Conservation (phyloP, 2,113 vertebrate genomes). For the Eclectus roratus region DNA sequence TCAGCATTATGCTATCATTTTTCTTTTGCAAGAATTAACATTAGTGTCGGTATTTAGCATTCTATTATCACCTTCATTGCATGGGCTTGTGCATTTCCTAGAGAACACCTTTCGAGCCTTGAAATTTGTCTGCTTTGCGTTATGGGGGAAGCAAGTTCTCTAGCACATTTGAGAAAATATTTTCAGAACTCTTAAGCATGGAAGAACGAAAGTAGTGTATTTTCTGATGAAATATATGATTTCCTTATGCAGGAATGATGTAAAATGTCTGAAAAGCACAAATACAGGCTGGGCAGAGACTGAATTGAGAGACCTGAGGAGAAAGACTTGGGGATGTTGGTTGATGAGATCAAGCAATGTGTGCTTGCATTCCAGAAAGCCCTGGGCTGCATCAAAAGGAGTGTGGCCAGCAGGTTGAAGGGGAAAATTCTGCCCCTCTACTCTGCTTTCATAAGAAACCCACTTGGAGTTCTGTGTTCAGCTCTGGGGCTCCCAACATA, state of each 20-base stretch:
- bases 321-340: not conserved
- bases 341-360: not conserved
- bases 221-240: not conserved
- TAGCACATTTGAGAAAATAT: not conserved
- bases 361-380: not conserved
- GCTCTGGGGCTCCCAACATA: not conserved
- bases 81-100: not conserved
- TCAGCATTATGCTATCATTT: not conserved
- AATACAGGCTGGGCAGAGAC: not conserved
- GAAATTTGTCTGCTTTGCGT: not conserved
- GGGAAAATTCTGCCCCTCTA: not conserved
- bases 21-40: not conserved
- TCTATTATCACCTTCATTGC: not conserved
- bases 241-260: not conserved
- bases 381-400: not conserved
- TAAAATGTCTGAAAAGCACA: not conserved
- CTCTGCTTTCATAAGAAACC: not conserved
- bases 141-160: not conserved
- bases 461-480: not conserved
- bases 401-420: not conserved
- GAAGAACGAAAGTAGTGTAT: not conserved
- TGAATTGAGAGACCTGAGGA: not conserved
- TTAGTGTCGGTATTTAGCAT: not conserved
- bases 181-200: not conserved
- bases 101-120: not conserved